A percentile compares a stretch with the other conserved stretches of the same genome.
Conservation (phyloP, 2,797 vertebrate species). For the Leptodactylus fallax region DNA sequence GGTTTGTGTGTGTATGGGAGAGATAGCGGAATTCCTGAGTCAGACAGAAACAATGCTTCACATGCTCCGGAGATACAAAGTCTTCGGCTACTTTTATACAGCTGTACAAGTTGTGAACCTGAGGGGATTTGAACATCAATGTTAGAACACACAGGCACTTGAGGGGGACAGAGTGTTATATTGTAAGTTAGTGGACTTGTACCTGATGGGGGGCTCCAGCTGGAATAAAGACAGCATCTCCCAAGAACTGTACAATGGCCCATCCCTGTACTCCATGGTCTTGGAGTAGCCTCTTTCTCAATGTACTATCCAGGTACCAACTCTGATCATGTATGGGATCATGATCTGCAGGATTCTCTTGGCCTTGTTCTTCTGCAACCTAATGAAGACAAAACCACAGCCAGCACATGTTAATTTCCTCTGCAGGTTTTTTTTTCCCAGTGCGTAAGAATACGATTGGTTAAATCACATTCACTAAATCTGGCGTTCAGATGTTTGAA, state of each 20-base stretch:
- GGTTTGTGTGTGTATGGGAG: slow-evolving; percentile 82
- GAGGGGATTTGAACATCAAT: not conserved
- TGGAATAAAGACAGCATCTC: slow-evolving; percentile 82
- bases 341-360: slow-evolving; percentile 80
- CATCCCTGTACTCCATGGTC: slow-evolving; percentile 82
- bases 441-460: no score
- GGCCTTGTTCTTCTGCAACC: slow-evolving; percentile 81
- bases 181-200: slow-evolving; percentile 30
- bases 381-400: not conserved
- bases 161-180: not conserved
- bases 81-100: slow-evolving; percentile 85
- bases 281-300: slow-evolving; percentile 78
- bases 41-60: slow-evolving; percentile 83
- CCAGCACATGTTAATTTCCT: no score
- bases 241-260: slow-evolving; percentile 83
- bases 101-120: slow-evolving; percentile 84
- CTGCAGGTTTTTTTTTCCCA: no score
- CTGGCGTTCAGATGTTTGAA: no score
- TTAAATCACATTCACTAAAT: no score
- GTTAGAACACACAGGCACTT: no score
- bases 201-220: slow-evolving; percentile 83
- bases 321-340: slow-evolving; percentile 83
- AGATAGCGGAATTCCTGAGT: slow-evolving; percentile 84
- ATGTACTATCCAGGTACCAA: slow-evolving; percentile 77
- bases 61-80: slow-evolving; percentile 83